phyloP scores from a whole-genome alignment of 1,140 invertebrate species.

The Psilanteris sp. region DNA sequence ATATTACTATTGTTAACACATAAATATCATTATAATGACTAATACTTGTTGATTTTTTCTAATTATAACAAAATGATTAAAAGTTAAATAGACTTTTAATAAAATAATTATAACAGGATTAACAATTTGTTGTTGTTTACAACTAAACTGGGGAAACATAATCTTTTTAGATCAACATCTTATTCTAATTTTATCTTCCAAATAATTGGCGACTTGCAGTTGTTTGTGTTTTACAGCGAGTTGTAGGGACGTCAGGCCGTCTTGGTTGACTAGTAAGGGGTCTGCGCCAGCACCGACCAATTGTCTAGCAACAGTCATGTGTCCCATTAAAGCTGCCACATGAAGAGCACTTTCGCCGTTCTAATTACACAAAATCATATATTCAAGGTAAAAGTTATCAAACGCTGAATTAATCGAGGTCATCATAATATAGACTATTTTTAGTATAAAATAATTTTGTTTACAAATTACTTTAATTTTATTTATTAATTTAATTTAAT shows the following conservation, averaged over 20 bases:
- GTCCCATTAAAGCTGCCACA: constrained; percentile 92
- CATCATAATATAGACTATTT: too few species aligned
- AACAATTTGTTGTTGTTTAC: too few species aligned
- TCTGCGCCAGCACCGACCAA: constrained; percentile 87
- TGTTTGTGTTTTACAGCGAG: constrained; percentile 82
- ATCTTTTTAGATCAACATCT: constrained; percentile 41
- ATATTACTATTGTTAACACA: too few species aligned
- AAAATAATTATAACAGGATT: too few species aligned
- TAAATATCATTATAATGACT: too few species aligned
- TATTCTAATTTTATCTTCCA: constrained; percentile 76
- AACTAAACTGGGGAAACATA: constrained; percentile 10
- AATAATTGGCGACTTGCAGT: constrained; percentile 82
- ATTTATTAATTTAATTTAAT: too few species aligned
- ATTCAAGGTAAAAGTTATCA: constrained; percentile 38
- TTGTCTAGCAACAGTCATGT: constrained; percentile 88
- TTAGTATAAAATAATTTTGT: too few species aligned
- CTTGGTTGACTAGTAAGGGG: constrained; percentile 84
- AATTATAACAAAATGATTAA: too few species aligned
- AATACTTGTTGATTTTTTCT: too few species aligned
- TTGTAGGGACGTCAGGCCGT: constrained; percentile 84
- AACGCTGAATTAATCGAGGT: constrained; percentile 36
- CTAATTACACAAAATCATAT: constrained; percentile 78
- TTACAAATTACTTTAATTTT: too few species aligned
- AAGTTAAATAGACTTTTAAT: too few species aligned
- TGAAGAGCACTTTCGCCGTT: constrained; percentile 95